phyloP scores from a whole-genome alignment of 2,113 vertebrate genomes.

The Perca schrenkii region DNA sequence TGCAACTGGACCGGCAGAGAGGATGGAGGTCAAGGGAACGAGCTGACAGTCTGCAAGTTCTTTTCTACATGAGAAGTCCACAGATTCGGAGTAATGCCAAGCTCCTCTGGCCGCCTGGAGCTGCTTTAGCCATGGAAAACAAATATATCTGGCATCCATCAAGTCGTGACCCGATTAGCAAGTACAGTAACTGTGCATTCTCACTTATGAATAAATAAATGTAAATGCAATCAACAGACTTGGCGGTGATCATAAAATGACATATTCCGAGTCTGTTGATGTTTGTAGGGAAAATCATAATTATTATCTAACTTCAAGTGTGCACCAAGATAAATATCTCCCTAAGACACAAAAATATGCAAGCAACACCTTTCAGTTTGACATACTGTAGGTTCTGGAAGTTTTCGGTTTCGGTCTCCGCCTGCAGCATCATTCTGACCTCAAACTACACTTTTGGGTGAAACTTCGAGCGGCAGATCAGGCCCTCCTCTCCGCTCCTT shows the following conservation, averaged over 20 bases:
- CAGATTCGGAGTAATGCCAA: conserved; percentile 25
- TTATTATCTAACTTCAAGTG: neutral
- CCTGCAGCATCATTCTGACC: conserved; percentile 49
- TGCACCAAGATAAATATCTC: conserved; percentile 6
- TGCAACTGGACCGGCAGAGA: conserved; percentile 54
- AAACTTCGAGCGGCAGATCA: neutral
- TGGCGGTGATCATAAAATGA: neutral
- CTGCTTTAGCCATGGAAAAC: conserved; percentile 6
- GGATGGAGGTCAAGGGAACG: conserved; percentile 54
- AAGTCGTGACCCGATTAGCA: neutral
- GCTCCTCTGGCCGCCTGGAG: conserved; percentile 11
- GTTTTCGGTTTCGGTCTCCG: conserved; percentile 26
- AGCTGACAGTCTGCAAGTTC: conserved; percentile 51
- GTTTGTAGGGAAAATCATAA: neutral
- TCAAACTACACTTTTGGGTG: conserved; percentile 24
- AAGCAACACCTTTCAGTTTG: conserved; percentile 12
- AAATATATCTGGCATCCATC: conserved; percentile 29
- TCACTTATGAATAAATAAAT: conserved; percentile 17
- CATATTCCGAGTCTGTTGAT: conserved; percentile 18
- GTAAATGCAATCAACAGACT: conserved; percentile 12
- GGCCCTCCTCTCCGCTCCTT: neutral
- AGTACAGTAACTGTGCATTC: neutral
- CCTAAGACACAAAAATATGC: conserved; percentile 5
- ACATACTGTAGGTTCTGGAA: conserved; percentile 14
- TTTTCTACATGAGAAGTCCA: conserved; percentile 43